Conservation (phyloP, 2,797 vertebrate species). For the Pogoniulus pusillus region DNA sequence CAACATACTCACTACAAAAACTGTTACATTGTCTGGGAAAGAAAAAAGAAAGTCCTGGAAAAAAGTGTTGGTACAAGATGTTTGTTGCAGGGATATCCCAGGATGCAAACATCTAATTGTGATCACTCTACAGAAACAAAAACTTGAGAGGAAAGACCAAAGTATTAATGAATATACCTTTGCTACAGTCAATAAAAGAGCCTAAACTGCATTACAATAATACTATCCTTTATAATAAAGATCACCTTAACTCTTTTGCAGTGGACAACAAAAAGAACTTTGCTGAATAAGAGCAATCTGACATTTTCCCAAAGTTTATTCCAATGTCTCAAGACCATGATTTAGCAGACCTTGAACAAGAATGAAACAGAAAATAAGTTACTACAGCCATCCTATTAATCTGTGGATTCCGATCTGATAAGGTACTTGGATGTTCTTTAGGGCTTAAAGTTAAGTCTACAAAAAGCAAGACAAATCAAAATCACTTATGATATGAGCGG, state of each 20-base stretch:
- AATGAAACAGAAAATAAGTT: background rate
- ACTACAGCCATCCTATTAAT: background rate
- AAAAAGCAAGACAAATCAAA: background rate
- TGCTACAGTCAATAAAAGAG: background rate
- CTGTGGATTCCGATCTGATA: background rate
- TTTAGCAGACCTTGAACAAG: background rate
- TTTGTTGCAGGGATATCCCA: background rate
- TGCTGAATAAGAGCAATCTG: background rate
- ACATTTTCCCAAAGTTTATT: background rate
- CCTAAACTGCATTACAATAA: background rate
- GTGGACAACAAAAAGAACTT: background rate
- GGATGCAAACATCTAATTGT: background rate
- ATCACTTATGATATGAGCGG: background rate
- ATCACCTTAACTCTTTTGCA: background rate
- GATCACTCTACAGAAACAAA: background rate
- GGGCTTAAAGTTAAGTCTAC: background rate
- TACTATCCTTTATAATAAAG: slow-evolving; percentile 5
- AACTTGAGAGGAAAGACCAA: background rate
- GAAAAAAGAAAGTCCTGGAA: background rate
- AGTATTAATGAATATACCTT: background rate
- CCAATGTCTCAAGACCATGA: background rate
- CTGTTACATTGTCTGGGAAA: background rate
- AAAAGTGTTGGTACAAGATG: background rate
- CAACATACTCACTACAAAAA: background rate
- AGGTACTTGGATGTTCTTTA: background rate